Evolutionary conservation across 2,888 invertebrate species (phyloP).

Genomic region (Callimorpha dominula): DNA sequence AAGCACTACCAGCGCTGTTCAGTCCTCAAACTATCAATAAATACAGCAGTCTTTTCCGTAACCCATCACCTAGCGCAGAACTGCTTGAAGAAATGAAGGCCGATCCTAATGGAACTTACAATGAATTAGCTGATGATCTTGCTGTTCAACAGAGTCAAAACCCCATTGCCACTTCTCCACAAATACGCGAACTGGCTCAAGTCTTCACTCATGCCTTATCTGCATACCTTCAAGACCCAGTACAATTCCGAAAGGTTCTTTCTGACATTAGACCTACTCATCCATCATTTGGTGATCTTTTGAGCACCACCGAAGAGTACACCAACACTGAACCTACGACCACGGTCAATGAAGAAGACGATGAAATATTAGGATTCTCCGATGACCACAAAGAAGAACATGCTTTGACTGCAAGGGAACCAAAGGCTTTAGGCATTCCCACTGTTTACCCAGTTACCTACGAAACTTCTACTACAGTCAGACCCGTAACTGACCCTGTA

Average conservation of each 20-base stretch:
- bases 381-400: constrained; percentile 84
- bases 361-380: constrained; percentile 92
- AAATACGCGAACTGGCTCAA: constrained; percentile 92
- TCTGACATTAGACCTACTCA: constrained; percentile 93
- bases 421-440: constrained; percentile 76
- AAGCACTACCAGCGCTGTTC: constrained; percentile 87
- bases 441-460: constrained; percentile 61
- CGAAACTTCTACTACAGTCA: constrained; percentile 62
- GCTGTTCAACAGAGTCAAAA: constrained; percentile 89
- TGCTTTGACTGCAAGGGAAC: constrained; percentile 66
- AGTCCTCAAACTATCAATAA: constrained; percentile 90
- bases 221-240: constrained; percentile 93
- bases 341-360: constrained; percentile 89
- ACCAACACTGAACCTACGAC: constrained; percentile 86
- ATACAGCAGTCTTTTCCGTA: constrained; percentile 82
- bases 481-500: constrained; percentile 54
- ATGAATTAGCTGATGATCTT: constrained; percentile 84
- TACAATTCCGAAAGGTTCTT: constrained; percentile 91
- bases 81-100: constrained; percentile 76
- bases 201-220: constrained; percentile 94
- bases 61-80: constrained; percentile 69
- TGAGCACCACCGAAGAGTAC: constrained; percentile 72
- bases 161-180: constrained; percentile 87
- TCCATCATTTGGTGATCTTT: constrained; percentile 86
- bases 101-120: constrained; percentile 78